Conservation (phyloP, 2,888 invertebrate genomes). For the Cerceris rybyensis region DNA sequence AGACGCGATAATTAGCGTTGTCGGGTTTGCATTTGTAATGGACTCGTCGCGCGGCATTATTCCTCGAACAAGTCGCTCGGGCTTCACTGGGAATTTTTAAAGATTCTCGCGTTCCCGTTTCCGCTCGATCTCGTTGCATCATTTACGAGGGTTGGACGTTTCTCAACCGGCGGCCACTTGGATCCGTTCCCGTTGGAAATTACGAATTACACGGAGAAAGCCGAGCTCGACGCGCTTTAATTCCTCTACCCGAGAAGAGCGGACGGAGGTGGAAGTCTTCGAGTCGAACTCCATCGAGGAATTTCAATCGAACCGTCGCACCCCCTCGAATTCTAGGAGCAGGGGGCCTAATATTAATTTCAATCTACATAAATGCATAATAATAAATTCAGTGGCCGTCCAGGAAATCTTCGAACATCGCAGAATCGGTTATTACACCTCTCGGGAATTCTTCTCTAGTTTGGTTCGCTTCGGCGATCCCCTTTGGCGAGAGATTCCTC, state of each 20-base stretch:
- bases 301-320: background rate
- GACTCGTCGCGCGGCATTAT: conserved; percentile 16
- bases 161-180: too few species aligned
- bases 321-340: background rate
- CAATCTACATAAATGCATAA: conserved; percentile 65
- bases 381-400: conserved; percentile 51
- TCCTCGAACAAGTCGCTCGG: conserved; percentile 13
- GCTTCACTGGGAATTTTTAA: conserved; percentile 22
- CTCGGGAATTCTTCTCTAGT: conserved; percentile 18
- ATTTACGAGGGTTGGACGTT: background rate
- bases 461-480: background rate
- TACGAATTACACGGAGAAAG: background rate
- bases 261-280: background rate
- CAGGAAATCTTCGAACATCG: conserved; percentile 22
- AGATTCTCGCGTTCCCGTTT: background rate
- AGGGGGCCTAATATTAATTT: conserved; percentile 58
- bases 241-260: background rate
- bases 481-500: background rate
- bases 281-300: background rate
- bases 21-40: conserved; percentile 33
- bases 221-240: background rate
- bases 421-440: conserved; percentile 25
- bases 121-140: background rate
- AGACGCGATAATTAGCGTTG: conserved; percentile 34
- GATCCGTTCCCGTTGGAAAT: too few species aligned